These are phyloP conservation scores for Prietella phreatophila DNA, from an alignment of 2,113 vertebrate genomes.

Conservation along the genomic window DNA sequence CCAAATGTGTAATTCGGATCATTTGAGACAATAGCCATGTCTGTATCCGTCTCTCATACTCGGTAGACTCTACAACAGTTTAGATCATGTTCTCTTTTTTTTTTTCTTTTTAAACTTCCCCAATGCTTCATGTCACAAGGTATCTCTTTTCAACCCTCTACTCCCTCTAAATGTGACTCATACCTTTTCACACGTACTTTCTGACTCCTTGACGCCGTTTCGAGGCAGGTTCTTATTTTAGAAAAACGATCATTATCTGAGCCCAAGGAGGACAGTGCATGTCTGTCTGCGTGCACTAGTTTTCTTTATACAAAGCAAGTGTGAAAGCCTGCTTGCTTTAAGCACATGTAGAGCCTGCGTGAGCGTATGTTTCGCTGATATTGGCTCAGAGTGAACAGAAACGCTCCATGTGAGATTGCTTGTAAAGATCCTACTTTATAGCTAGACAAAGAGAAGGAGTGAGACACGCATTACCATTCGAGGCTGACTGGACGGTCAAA, in stretches of 20 bases:
- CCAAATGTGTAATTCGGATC: background rate
- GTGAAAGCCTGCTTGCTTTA: background rate
- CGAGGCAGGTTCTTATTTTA: conserved; percentile 64
- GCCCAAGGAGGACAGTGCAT: conserved; percentile 37
- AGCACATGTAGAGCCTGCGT: background rate
- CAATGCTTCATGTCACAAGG: background rate
- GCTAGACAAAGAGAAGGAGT: background rate
- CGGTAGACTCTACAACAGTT: background rate
- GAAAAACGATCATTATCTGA: conserved; percentile 67
- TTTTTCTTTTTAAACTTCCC: too few relatives aligned
- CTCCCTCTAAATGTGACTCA: background rate
- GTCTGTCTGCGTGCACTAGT: background rate
- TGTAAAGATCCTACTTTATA: background rate
- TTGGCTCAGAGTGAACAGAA: conserved; percentile 3
- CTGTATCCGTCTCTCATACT: background rate
- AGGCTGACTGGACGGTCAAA: conserved; percentile 93
- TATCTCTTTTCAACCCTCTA: background rate
- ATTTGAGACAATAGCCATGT: background rate
- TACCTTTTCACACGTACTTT: background rate
- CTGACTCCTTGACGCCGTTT: conserved; percentile 1
- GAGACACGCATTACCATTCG: conserved; percentile 75
- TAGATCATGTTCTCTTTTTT: background rate
- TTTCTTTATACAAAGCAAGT: conserved; percentile 15
- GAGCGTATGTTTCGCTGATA: background rate
- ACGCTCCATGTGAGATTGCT: background rate